These are phyloP conservation scores for Noturus placidus DNA, from an alignment of 2,113 vertebrate genomes.

Conservation along the genomic window DNA sequence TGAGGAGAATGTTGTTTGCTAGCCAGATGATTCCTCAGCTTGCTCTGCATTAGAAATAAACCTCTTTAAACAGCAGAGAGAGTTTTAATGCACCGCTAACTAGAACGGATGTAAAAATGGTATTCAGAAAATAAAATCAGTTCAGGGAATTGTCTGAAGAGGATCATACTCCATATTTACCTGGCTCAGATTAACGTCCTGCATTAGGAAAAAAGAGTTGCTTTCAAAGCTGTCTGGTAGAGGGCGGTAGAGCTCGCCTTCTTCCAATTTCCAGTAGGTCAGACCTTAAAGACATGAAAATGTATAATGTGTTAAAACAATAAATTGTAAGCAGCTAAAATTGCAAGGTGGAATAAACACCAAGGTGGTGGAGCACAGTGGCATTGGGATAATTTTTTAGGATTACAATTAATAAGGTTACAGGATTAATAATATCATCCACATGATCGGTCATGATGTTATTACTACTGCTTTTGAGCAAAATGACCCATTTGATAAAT, in stretches of 20 bases:
- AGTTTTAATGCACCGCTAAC: not conserved
- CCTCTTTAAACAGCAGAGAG: not conserved
- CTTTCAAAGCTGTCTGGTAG: constrained; percentile 82
- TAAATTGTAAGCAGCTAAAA: not conserved
- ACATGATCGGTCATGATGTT: not conserved
- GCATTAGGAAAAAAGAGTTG: constrained; percentile 62
- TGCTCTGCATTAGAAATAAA: not conserved
- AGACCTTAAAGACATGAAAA: constrained; percentile 70
- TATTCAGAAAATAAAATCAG: not conserved
- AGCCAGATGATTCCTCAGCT: too few species aligned
- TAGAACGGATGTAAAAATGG: not conserved
- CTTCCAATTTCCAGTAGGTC: constrained; percentile 87
- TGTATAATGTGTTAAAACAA: not conserved
- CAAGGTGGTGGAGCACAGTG: not conserved
- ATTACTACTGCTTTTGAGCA: not conserved
- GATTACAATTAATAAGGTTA: not conserved
- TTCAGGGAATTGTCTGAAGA: not conserved
- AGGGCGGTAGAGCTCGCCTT: constrained; percentile 79
- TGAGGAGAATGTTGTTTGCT: too few species aligned
- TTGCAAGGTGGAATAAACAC: not conserved
- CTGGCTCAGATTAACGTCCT: constrained; percentile 65
- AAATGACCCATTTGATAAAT: not conserved
- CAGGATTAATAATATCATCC: not conserved
- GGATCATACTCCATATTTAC: constrained; percentile 62
- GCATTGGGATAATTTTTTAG: not conserved